Percentiles rank a stretch among this genome's conserved stretches.
phyloP scores from a whole-genome alignment of 1,140 invertebrate genomes.

The Diorhabda carinulata region DNA sequence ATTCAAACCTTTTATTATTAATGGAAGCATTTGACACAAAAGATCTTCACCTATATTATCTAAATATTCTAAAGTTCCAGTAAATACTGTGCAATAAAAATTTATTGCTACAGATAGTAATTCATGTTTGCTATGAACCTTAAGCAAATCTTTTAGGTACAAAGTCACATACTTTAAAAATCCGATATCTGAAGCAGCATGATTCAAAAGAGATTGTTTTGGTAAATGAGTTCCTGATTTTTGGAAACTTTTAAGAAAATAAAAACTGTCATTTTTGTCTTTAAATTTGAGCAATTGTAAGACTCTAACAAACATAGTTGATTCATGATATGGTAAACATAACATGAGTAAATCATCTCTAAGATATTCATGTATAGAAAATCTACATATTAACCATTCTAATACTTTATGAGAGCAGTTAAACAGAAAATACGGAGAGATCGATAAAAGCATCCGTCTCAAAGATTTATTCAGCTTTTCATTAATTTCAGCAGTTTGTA shows the following conservation, averaged over 20 bases:
- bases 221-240: constrained; percentile 68
- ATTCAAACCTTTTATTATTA: constrained; percentile 63
- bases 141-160: constrained; percentile 61
- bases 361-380: constrained; percentile 85
- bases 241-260: constrained; percentile 71
- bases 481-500: constrained; percentile 73
- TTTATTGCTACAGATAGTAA: constrained; percentile 67
- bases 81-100: constrained; percentile 70
- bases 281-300: constrained; percentile 72
- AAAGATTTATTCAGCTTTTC: constrained; percentile 70
- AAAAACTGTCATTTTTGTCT: constrained; percentile 63
- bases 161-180: constrained; percentile 74
- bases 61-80: constrained; percentile 62
- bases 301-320: constrained; percentile 79
- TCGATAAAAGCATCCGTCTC: constrained; percentile 71
- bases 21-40: constrained; percentile 65
- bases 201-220: constrained; percentile 67
- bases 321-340: constrained; percentile 88
- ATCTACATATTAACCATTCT: constrained; percentile 90
- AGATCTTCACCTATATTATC: constrained; percentile 62
- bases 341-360: constrained; percentile 72
- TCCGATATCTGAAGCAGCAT: constrained; percentile 62
- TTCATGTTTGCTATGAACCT: constrained; percentile 54
- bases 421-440: constrained; percentile 85
- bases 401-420: constrained; percentile 82